phyloP scores from a whole-genome alignment of 2,888 invertebrate genomes.

The Volucella bombylans region DNA sequence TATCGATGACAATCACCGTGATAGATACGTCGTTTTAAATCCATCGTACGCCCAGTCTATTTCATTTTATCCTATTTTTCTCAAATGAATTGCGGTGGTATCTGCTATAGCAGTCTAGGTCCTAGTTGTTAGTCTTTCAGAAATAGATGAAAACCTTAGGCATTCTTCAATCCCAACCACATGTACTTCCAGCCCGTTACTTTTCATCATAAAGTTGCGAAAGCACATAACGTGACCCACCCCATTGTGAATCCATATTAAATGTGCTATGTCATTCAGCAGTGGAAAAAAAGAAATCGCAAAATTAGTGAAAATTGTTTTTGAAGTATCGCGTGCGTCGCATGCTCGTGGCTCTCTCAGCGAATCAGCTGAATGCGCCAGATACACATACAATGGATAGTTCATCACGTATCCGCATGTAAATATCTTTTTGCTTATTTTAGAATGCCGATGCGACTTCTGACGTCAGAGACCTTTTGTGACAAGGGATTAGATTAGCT shows the following conservation, averaged over 20 bases:
- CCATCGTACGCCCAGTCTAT: too few relatives aligned
- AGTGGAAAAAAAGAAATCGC: background rate
- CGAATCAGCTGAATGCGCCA: background rate
- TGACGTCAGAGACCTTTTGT: slow-evolving; percentile 9
- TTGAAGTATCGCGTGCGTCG: background rate
- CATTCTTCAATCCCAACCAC: too few relatives aligned
- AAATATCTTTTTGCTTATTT: slow-evolving; percentile 7
- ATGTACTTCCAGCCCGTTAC: too few relatives aligned
- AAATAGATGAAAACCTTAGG: too few relatives aligned
- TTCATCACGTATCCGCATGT: background rate
- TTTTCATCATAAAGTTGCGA: slow-evolving; percentile 23
- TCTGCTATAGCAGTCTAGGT: too few relatives aligned
- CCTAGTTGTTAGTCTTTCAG: too few relatives aligned
- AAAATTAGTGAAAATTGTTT: slow-evolving; percentile 20
- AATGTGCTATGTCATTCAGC: slow-evolving; percentile 34
- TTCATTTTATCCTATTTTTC: too few relatives aligned
- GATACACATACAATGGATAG: background rate
- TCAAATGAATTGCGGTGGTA: too few relatives aligned
- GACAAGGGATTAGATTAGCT: slow-evolving; percentile 17
- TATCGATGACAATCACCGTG: too few relatives aligned
- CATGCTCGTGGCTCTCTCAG: background rate
- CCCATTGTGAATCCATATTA: background rate
- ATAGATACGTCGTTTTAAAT: too few relatives aligned
- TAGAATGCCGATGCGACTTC: slow-evolving; percentile 4
- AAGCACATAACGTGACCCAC: background rate